Conservation (phyloP, 1,140 invertebrate species). For the Ceratina calcarata region DNA sequence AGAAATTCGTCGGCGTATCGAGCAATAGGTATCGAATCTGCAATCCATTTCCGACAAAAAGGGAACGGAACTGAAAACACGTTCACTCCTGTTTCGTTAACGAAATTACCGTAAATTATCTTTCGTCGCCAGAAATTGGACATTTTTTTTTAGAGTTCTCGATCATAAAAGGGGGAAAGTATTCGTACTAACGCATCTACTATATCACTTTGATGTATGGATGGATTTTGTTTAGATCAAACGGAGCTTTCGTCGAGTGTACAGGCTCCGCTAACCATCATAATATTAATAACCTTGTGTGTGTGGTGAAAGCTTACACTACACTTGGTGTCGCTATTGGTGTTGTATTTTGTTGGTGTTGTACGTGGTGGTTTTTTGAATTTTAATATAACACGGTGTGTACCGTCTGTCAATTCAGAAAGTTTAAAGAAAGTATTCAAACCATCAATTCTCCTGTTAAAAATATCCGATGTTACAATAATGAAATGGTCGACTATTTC, state of each 20-base stretch:
- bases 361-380: conserved; percentile 73
- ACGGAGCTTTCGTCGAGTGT: conserved; percentile 45
- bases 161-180: neutral
- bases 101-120: neutral
- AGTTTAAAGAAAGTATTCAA: neutral
- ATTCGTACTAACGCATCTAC: conserved; percentile 10
- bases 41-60: neutral
- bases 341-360: conserved; percentile 80
- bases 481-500: neutral
- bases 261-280: conserved; percentile 71
- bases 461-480: neutral
- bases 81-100: conserved; percentile 1
- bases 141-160: neutral
- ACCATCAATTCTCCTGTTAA: neutral
- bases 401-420: conserved; percentile 54
- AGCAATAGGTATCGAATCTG: neutral
- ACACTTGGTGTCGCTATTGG: conserved; percentile 81
- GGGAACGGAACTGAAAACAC: neutral
- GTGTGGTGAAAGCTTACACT: conserved; percentile 80
- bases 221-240: conserved; percentile 16
- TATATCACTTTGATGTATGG: conserved; percentile 1
- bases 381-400: conserved; percentile 72
- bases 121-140: neutral
- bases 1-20: conserved; percentile 30
- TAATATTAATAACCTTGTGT: conserved; percentile 77